These are phyloP conservation scores for Cosmia pyralina DNA, from an alignment of 2,888 invertebrate genomes.

Conservation along the genomic window DNA sequence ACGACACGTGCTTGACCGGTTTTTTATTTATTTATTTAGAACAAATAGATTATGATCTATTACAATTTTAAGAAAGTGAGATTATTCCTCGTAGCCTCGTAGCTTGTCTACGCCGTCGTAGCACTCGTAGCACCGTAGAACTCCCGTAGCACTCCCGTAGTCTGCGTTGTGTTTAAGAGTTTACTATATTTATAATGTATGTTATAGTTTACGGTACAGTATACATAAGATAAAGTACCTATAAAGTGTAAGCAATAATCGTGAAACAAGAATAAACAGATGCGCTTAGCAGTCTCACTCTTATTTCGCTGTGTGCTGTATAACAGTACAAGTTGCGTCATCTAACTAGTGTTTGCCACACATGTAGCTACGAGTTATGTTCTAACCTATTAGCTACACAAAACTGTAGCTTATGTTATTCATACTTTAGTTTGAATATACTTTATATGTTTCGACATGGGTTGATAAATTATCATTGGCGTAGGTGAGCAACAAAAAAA, in stretches of 20 bases:
- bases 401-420: background rate
- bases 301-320: background rate
- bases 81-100: conserved; percentile 1
- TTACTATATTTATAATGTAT: background rate
- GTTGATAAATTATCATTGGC: background rate
- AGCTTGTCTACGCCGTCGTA: conserved; percentile 15
- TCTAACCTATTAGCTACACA: conserved; percentile 5
- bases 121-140: conserved; percentile 25
- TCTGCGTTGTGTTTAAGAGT: background rate
- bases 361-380: conserved; percentile 6
- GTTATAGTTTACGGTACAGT: background rate
- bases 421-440: background rate
- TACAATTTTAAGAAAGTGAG: background rate
- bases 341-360: conserved; percentile 25
- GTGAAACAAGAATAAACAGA: conserved; percentile 4
- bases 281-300: conserved; percentile 8
- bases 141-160: conserved; percentile 16
- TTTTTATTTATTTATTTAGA: no score
- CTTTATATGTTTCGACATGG: conserved; percentile 6
- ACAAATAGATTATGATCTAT: background rate
- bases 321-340: conserved; percentile 9
- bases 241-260: background rate
- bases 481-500: background rate
- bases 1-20: no score
- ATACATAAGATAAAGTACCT: background rate